phyloP scores from a whole-genome alignment of 2,888 invertebrate species.

The Nephrotoma flavescens region DNA sequence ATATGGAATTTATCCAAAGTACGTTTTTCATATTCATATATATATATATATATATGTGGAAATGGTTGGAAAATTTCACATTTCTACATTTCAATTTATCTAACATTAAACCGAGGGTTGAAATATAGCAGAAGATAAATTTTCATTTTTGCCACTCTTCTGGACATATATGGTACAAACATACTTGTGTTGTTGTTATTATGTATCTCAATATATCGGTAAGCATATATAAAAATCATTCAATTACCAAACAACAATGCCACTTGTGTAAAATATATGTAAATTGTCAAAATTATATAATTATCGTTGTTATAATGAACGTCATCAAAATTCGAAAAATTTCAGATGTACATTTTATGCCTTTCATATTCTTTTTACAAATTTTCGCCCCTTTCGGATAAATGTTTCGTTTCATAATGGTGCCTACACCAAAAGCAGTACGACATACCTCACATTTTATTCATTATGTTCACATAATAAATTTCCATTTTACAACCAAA shows the following conservation, averaged over 20 bases:
- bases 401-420: background rate
- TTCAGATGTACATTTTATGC: too few relatives aligned
- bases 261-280: background rate
- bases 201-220: background rate
- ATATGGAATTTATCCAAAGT: background rate
- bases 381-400: background rate
- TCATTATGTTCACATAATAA: background rate
- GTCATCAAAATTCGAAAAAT: background rate
- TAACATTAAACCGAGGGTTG: background rate
- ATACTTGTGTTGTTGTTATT: background rate
- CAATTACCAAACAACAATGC: background rate
- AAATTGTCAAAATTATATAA: background rate
- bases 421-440: background rate
- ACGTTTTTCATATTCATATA: background rate
- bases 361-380: background rate
- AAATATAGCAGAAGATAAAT: slow-evolving; percentile 3
- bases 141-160: background rate
- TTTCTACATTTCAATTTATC: background rate
- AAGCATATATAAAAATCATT: background rate
- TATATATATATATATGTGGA: background rate
- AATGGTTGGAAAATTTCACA: background rate
- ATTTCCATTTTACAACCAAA: background rate
- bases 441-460: background rate
- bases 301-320: background rate
- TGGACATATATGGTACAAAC: background rate